phyloP scores from a whole-genome alignment of 2,888 invertebrate species.

The Aphrophora alni region DNA sequence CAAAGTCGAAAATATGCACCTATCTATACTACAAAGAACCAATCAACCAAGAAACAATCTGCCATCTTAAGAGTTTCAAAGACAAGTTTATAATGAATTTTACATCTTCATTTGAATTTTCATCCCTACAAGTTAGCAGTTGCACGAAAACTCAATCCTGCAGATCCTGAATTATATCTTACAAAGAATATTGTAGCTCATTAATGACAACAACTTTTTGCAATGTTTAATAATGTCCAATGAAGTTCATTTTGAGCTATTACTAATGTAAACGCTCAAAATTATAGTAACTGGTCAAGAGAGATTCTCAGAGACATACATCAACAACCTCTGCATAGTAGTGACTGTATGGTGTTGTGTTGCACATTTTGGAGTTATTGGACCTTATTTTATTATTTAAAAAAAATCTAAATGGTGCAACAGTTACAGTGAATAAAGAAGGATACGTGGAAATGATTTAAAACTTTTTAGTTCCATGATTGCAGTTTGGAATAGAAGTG shows the following conservation, averaged over 20 bases:
- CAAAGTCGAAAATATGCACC: too few relatives aligned
- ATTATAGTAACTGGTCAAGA: background rate
- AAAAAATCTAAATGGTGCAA: background rate
- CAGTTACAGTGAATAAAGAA: conserved; percentile 29
- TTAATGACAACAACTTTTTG: too few relatives aligned
- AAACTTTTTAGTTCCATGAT: conserved; percentile 30
- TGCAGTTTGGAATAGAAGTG: conserved; percentile 19
- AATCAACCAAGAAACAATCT: too few relatives aligned
- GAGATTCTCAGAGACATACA: conserved; percentile 9
- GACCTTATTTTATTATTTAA: conserved; percentile 42
- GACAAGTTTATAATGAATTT: too few relatives aligned
- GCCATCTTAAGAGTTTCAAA: too few relatives aligned
- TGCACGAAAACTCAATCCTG: too few relatives aligned
- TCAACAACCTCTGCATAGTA: conserved; percentile 34
- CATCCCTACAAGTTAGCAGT: too few relatives aligned
- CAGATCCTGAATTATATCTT: too few relatives aligned
- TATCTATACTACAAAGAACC: too few relatives aligned
- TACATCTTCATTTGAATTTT: too few relatives aligned
- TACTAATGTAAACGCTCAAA: background rate
- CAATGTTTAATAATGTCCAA: too few relatives aligned
- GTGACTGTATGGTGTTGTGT: conserved; percentile 37
- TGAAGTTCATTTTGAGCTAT: conserved; percentile 11
- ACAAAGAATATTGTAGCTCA: too few relatives aligned
- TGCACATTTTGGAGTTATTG: conserved; percentile 33
- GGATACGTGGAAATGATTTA: conserved; percentile 24